Percentiles rank a stretch among this genome's conserved stretches.
These are phyloP conservation scores for Latrodectus hesperus DNA, from an alignment of 2,888 invertebrate species.

Conservation along the genomic window DNA sequence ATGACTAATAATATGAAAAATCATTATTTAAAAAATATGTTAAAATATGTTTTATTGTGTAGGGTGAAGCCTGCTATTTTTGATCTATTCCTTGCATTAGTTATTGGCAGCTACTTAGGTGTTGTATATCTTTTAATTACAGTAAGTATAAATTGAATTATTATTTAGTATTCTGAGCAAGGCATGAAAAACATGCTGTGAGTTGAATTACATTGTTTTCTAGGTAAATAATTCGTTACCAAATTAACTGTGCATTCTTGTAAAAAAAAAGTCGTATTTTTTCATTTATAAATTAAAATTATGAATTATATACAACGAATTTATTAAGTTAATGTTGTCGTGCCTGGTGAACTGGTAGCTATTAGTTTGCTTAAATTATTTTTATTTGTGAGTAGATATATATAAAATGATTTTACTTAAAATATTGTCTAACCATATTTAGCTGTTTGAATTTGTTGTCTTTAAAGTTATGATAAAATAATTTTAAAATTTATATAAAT, in stretches of 20 bases:
- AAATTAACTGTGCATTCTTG: not conserved
- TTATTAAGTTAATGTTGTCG: too few relatives aligned
- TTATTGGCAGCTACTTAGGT: constrained; percentile 88
- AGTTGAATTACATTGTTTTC: not conserved
- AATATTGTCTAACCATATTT: too few relatives aligned
- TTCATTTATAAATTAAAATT: not conserved
- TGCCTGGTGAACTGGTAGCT: too few relatives aligned
- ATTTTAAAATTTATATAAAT: too few relatives aligned
- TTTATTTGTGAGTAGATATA: too few relatives aligned
- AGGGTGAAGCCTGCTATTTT: constrained; percentile 96
- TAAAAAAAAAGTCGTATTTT: not conserved
- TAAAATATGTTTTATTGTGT: not conserved
- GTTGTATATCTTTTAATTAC: constrained; percentile 85
- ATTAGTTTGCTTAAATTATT: too few relatives aligned
- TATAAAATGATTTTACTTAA: too few relatives aligned
- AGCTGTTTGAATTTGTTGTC: too few relatives aligned
- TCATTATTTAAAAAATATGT: too few relatives aligned
- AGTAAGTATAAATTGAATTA: constrained; percentile 48
- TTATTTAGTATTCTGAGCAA: not conserved
- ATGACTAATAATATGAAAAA: too few relatives aligned
- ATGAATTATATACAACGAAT: too few relatives aligned
- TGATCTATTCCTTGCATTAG: constrained; percentile 92
- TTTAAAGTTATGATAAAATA: too few relatives aligned
- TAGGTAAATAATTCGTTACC: not conserved
- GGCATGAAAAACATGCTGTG: not conserved